Base-by-base conservation (phyloP, 2,113 vertebrate genomes). In the Dasyornis broadbenti region DNA sequence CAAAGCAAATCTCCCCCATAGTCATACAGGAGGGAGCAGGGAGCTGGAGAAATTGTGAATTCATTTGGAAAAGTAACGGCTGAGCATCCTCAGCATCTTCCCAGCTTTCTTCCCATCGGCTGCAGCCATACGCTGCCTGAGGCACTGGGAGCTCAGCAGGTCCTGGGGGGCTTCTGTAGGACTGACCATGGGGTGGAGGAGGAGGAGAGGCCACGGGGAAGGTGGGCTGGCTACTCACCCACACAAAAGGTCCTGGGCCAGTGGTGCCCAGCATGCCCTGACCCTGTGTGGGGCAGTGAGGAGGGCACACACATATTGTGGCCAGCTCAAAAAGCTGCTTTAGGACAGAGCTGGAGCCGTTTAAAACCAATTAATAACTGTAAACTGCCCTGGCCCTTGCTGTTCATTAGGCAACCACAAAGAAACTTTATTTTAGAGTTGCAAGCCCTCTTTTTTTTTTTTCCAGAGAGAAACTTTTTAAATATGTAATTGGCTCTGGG, bases 401-500 rank as follows among this genome's bases (percentile, higher is more conserved):
- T 88, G 83, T 95, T 97, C 93, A 92, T 97, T 97, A 97, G 82
- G 71, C 95, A 96, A 35, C 80, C 93, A 94, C 95, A 96, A 95
- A 97, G 94, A 95, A 97, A 97, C 95, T 96, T 97, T 96, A 92
- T 95, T 96, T 96, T 92, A 92, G 93, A 97, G 96, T 94, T 96
- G 65, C 65, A 95, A 96, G 82, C 75, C 56, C 65, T 77, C n/a
- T n/a, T 84, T 81, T 57, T 86, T 77, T 63, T 82, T 96, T 49
- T 92, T 49, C 7, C 47, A 70, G 68, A 80, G 59, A 81, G 84
- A 94, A 92, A 94, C 91, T 96, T 96, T 95, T 94, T 65, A 97
- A 97, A 97, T 97, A 96, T 97, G 95, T 97, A 96, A 95, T 97
- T 97, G 95, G 97, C 95, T 96, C 92, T 94, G 95, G 95, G 95